These are phyloP conservation scores for Riparia riparia DNA, from an alignment of 2,113 vertebrate species.

Conservation along the genomic window DNA sequence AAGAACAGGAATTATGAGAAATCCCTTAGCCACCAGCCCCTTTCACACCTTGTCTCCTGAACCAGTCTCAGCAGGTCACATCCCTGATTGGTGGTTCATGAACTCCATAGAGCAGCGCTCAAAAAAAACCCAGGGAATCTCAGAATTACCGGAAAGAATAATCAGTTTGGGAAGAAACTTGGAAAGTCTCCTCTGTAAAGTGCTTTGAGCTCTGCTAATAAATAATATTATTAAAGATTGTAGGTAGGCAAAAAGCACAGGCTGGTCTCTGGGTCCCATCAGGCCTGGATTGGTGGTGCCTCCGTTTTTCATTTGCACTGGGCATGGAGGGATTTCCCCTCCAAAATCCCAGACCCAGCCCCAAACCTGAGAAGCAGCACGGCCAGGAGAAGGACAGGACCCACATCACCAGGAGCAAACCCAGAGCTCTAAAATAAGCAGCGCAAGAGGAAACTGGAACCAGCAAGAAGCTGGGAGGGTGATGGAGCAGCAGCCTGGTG, in stretches of 20 bases:
- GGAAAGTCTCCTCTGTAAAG: not conserved
- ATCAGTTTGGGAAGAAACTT: not conserved
- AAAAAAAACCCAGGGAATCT: not conserved
- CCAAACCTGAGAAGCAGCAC: not conserved
- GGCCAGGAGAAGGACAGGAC: not conserved
- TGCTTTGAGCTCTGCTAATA: not conserved
- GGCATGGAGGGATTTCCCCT: not conserved
- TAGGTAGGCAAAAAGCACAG: not conserved
- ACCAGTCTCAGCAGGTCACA: not conserved
- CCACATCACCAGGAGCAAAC: not conserved
- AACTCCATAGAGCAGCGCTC: not conserved
- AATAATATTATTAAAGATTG: not conserved
- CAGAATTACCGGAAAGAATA: not conserved
- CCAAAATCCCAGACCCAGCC: not conserved
- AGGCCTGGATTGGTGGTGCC: not conserved
- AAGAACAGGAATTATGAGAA: not conserved
- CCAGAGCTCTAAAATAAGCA: not conserved
- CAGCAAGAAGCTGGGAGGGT: not conserved
- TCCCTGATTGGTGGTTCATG: not conserved
- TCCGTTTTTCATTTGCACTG: not conserved
- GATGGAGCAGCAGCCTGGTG: not conserved
- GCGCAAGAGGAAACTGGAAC: not conserved
- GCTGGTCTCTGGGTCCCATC: accelerated
- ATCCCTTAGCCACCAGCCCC: not conserved
- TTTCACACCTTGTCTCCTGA: not conserved